A percentile compares a stretch with the other conserved stretches of the same genome.
Evolutionary conservation across 2,888 invertebrate species (phyloP).

Genomic region (Volucella zonaria): DNA sequence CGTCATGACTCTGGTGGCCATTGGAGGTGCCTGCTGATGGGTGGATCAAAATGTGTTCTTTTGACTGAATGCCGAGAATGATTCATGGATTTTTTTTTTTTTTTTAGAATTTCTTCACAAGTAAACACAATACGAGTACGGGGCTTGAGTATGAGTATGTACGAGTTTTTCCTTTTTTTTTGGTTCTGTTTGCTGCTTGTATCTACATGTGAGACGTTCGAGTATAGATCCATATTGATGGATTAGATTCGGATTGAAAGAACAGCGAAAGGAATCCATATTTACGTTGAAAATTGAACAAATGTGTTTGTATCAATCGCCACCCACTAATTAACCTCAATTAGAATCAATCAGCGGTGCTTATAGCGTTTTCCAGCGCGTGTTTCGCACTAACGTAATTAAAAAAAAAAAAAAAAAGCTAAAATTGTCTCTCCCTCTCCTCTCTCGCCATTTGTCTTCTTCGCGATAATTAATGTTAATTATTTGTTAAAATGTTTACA

Average conservation of each 20-base stretch:
- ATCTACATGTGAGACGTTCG: slow-evolving; percentile 14
- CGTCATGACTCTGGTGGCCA: background rate
- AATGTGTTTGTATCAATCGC: slow-evolving; percentile 51
- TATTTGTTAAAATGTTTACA: slow-evolving; percentile 67
- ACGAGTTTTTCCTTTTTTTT: too few species aligned
- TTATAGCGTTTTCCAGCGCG: slow-evolving; percentile 22
- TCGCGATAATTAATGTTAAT: slow-evolving; percentile 61
- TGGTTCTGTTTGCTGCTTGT: slow-evolving; percentile 5
- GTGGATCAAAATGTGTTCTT: slow-evolving; percentile 48
- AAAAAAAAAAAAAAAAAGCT: background rate
- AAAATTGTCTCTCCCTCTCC: slow-evolving; percentile 4
- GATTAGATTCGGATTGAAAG: slow-evolving; percentile 3
- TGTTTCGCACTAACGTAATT: slow-evolving; percentile 61
- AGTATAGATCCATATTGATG: slow-evolving; percentile 22
- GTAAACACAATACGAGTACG: background rate
- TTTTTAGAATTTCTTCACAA: slow-evolving; percentile 46
- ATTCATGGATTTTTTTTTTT: slow-evolving; percentile 64
- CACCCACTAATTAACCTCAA: slow-evolving; percentile 70
- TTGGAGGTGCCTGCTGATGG: slow-evolving; percentile 29
- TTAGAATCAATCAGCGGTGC: slow-evolving; percentile 64
- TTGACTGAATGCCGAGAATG: slow-evolving; percentile 42
- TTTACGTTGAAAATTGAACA: slow-evolving; percentile 35
- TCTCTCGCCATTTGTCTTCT: slow-evolving; percentile 11
- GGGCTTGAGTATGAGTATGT: too few species aligned
- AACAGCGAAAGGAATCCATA: slow-evolving; percentile 10